Percentiles rank a stretch among this genome's conserved stretches.
Evolutionary conservation across 30 jellyfish, hydroid and myxozoan genomes (phyloP).

Genomic region (Turritopsis rubra): DNA sequence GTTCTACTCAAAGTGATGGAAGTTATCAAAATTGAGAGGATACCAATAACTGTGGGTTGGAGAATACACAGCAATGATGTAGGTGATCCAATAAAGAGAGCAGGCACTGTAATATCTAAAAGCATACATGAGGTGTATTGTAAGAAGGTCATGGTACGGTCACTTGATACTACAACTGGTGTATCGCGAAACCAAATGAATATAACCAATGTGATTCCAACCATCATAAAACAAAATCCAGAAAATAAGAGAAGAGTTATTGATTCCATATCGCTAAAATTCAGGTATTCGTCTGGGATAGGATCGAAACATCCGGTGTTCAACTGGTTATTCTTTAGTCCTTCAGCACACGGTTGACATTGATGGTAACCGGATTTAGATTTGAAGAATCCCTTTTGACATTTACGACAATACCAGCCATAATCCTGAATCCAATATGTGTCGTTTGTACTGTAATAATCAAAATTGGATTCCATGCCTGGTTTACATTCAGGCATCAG

Average conservation of each 20-base stretch:
- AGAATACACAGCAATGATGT: neutral
- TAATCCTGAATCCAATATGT: neutral
- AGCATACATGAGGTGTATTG: neutral
- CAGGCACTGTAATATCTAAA: neutral
- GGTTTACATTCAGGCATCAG: neutral
- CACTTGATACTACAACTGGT: neutral
- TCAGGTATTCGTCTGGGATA: neutral
- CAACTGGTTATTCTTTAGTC: neutral
- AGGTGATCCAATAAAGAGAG: neutral
- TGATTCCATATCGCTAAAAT: neutral
- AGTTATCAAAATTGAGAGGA: neutral
- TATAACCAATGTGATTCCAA: neutral
- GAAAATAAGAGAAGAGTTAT: neutral
- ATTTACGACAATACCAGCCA: neutral
- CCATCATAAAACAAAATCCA: neutral
- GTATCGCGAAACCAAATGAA: neutral
- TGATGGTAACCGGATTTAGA: neutral
- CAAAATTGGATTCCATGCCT: neutral
- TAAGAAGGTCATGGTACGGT: neutral
- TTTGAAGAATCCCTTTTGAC: neutral
- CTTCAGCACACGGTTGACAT: neutral
- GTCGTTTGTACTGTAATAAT: neutral
- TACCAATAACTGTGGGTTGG: neutral
- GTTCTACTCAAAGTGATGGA: constrained; percentile 2
- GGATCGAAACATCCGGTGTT: constrained; percentile 4